Evolutionary conservation across 2,797 vertebrate species (phyloP), one percentile per base, ranked within the genome.

Genomic region (Danio tinwini): DNA sequence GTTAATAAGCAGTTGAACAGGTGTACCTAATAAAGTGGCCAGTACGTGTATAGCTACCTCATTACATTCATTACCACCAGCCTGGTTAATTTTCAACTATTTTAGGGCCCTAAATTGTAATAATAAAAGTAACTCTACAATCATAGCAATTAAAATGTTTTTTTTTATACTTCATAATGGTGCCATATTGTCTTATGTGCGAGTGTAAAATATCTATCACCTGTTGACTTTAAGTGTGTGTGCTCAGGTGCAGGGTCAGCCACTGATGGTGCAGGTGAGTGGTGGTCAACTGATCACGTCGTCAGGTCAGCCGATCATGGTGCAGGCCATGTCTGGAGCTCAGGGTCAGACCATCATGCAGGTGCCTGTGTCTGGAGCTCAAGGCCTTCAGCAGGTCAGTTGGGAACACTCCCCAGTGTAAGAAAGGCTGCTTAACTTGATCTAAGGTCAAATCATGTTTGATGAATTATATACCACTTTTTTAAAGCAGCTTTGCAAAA

Each of bases 331-430:
- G 93, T 94, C 95, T 0, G 96, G 97, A 42, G 94, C 95, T 62
- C 98, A 99, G 91, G 97, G 98, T 70, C 98, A 99, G 90, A 99
- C 98, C 76, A 98, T 99, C 85, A 99, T 99, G 98, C 98, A 99
- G 82, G 96, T 99, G 40, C 98, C 98, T 0, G 95, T 99, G 71
- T 98, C 98, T 69, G 98, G 96, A 87, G 94, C 96, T 5, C 98
- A 99, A 87, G 96, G 98, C 42, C 92, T 99, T 62, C 98, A 99
- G 87, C 98, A 99, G 95, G 98, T 98, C 85, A 93, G 14, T 68
- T n/a, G 40, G 37, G 17, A 14, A 37, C 9, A 17, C 14, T 50
- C 7, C 19, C 61, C 5, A 39, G 3, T 39, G 45, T 21, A 5
- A 37, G 2, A 5, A 58, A 47, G 61, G 13, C 11, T n/a, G 1